phyloP scores from a whole-genome alignment of 2,113 vertebrate genomes.

The Okapia johnstoni region DNA sequence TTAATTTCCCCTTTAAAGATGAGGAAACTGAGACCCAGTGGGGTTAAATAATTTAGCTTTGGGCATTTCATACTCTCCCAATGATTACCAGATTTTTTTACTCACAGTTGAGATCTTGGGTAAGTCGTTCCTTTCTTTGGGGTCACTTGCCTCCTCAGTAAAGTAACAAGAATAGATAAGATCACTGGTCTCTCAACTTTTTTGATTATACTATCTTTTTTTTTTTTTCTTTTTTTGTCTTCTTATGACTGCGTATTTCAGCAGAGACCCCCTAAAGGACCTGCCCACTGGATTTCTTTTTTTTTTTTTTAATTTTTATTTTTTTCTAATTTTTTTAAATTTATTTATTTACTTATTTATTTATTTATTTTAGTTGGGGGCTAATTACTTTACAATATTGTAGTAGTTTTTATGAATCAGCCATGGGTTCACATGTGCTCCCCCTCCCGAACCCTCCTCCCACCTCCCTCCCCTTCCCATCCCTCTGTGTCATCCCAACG shows the following conservation, averaged over 20 bases:
- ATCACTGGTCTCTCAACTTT: not conserved
- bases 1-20: not conserved
- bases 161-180: not conserved
- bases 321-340: too few species aligned
- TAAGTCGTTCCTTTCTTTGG: not conserved
- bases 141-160: not conserved
- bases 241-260: slow-evolving; percentile 23
- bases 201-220: not conserved
- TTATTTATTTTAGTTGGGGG: too few species aligned
- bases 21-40: not conserved
- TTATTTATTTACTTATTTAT: too few species aligned
- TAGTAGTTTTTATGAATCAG: too few species aligned
- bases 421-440: too few species aligned
- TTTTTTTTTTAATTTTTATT: too few species aligned
- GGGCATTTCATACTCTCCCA: not conserved
- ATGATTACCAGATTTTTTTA: not conserved
- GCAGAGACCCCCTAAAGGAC: not conserved
- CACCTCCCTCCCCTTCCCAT: too few species aligned
- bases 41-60: not conserved
- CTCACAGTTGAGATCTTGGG: not conserved
- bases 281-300: not conserved
- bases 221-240: too few species aligned
- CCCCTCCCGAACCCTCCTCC: too few species aligned
- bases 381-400: too few species aligned
- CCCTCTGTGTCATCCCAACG: too few species aligned